These are phyloP conservation scores for Paramisgurnus dabryanus DNA, from an alignment of 2,113 vertebrate genomes.

Conservation along the genomic window DNA sequence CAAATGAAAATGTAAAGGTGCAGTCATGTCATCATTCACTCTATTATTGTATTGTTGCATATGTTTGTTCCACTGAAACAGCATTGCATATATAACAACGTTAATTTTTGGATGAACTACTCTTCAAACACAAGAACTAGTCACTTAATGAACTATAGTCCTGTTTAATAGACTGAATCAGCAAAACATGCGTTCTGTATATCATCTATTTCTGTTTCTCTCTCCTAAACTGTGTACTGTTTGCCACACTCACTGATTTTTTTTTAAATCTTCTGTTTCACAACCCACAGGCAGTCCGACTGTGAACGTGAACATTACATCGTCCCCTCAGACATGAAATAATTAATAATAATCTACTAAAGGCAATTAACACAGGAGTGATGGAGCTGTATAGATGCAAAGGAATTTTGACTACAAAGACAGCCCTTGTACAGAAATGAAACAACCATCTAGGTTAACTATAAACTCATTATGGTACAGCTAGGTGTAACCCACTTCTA, in stretches of 20 bases:
- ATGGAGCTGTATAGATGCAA: background rate
- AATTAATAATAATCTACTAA: conserved; percentile 9
- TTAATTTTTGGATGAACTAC: background rate
- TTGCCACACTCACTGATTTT: background rate
- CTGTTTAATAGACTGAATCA: background rate
- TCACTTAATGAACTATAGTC: background rate
- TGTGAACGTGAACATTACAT: conserved; percentile 12
- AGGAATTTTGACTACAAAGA: background rate
- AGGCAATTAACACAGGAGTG: background rate
- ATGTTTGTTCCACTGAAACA: background rate
- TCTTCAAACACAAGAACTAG: background rate
- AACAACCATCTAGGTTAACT: background rate
- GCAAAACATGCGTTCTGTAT: background rate
- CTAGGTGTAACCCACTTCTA: too few relatives aligned
- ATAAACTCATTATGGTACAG: too few relatives aligned
- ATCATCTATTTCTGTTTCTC: background rate
- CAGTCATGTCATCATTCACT: too few relatives aligned
- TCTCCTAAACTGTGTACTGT: background rate
- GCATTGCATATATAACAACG: background rate
- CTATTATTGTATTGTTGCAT: too few relatives aligned
- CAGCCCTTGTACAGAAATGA: background rate
- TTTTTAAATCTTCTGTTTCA: background rate
- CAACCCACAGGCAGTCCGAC: background rate
- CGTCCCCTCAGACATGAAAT: background rate
- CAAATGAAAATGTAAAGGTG: too few relatives aligned